phyloP scores from a whole-genome alignment of 2,888 invertebrate genomes.

The Asteroscopus sphinx region DNA sequence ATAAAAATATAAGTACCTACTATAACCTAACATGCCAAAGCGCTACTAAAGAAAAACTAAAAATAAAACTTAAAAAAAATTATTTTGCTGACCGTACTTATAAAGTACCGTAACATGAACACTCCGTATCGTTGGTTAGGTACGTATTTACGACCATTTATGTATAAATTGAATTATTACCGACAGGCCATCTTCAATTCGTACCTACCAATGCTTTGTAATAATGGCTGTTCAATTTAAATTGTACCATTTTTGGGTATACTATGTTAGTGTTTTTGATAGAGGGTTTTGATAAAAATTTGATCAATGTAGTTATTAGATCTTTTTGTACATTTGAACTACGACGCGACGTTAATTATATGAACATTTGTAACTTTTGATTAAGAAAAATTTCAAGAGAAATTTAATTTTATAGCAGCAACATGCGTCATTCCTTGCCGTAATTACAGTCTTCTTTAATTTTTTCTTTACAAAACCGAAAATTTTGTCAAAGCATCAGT shows the following conservation, averaged over 20 bases:
- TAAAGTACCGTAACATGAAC: conserved; percentile 48
- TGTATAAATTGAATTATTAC: conserved; percentile 59
- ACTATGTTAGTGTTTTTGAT: not conserved
- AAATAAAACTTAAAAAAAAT: not conserved
- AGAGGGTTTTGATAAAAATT: too few species aligned
- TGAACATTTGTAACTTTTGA: too few species aligned
- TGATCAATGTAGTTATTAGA: too few species aligned
- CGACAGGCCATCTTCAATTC: conserved; percentile 43
- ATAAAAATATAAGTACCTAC: too few species aligned
- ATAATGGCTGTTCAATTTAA: conserved; percentile 37
- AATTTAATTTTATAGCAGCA: not conserved
- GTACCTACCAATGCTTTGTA: conserved; percentile 35
- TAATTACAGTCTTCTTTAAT: not conserved
- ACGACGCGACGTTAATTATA: too few species aligned
- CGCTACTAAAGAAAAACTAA: too few species aligned
- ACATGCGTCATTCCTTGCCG: not conserved
- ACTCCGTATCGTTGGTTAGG: conserved; percentile 49
- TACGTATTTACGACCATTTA: conserved; percentile 57
- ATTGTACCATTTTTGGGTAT: conserved; percentile 37
- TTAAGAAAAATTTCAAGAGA: too few species aligned
- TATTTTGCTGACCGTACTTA: conserved; percentile 38
- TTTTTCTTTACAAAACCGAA: not conserved
- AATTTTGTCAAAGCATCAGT: conserved; percentile 13
- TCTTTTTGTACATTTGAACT: too few species aligned
- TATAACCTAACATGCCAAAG: too few species aligned